These are phyloP conservation scores for Maconellicoccus hirsutus DNA, from an alignment of 1,140 invertebrate species.

Conservation along the genomic window DNA sequence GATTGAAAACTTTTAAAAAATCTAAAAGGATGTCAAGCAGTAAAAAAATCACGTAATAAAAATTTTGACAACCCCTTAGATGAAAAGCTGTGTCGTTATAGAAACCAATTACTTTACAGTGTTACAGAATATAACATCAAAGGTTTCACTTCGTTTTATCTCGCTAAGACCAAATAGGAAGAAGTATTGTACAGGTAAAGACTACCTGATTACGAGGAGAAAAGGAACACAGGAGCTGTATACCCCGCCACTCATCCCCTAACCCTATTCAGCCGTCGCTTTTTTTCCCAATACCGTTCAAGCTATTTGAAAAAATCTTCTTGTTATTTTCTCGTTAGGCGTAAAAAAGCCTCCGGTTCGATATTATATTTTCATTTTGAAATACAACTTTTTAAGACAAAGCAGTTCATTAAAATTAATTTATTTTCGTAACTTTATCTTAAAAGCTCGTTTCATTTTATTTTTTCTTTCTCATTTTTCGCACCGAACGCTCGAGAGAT, in stretches of 20 bases:
- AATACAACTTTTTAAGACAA: background rate
- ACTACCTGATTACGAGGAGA: background rate
- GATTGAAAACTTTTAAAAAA: too few species aligned
- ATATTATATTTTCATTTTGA: background rate
- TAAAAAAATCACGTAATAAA: too few species aligned
- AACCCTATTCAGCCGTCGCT: too few species aligned
- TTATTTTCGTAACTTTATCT: slow-evolving; percentile 1
- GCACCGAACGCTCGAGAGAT: too few species aligned
- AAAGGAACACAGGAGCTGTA: background rate
- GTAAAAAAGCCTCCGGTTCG: background rate
- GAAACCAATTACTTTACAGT: slow-evolving; percentile 5
- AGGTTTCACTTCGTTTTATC: background rate
- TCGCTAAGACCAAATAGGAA: background rate
- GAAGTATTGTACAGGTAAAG: background rate
- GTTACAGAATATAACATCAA: slow-evolving; percentile 4
- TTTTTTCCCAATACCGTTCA: background rate
- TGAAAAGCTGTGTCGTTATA: background rate
- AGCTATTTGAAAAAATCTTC: background rate
- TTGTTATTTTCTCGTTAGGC: slow-evolving; percentile 4
- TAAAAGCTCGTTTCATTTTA: background rate
- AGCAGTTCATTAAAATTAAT: slow-evolving; percentile 1
- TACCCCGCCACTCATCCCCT: too few species aligned
- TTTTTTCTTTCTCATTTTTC: too few species aligned
- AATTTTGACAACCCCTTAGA: background rate
- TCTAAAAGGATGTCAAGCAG: too few species aligned